These are phyloP conservation scores for Columba guinea DNA, from an alignment of 2,797 vertebrate species.

Conservation along the genomic window DNA sequence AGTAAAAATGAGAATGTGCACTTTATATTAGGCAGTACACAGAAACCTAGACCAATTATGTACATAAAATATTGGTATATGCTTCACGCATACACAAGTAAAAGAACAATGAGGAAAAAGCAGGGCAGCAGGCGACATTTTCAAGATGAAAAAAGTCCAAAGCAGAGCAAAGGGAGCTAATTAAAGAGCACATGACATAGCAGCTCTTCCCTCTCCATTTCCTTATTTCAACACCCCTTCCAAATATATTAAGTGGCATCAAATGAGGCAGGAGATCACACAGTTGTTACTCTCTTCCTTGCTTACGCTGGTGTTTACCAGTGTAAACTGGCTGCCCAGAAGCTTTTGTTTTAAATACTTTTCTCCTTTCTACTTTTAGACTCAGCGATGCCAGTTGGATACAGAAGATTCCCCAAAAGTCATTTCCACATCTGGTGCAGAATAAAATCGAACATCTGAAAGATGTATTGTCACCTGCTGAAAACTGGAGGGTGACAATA, in stretches of 20 bases:
- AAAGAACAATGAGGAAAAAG: neutral
- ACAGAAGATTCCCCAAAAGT: neutral
- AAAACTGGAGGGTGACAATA: neutral
- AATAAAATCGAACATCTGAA: neutral
- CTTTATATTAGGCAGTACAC: slow-evolving; percentile 46
- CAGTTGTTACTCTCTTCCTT: neutral
- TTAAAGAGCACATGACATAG: neutral
- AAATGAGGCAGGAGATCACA: neutral
- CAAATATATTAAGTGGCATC: neutral
- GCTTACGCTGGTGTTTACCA: neutral
- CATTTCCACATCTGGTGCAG: neutral
- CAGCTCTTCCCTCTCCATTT: neutral
- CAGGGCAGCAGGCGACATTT: neutral
- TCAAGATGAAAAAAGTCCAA: neutral
- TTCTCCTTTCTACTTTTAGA: neutral
- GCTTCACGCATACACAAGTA: neutral
- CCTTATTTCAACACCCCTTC: neutral
- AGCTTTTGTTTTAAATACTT: neutral
- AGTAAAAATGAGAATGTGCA: slow-evolving; percentile 53
- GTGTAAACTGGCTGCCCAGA: neutral
- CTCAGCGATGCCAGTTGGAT: neutral
- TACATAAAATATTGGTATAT: slow-evolving; percentile 25
- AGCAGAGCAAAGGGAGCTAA: neutral
- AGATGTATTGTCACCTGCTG: neutral
- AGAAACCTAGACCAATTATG: slow-evolving; percentile 43